Evolutionary conservation across 2,797 vertebrate genomes (phyloP).

Genomic region (Lacerta bilineata): DNA sequence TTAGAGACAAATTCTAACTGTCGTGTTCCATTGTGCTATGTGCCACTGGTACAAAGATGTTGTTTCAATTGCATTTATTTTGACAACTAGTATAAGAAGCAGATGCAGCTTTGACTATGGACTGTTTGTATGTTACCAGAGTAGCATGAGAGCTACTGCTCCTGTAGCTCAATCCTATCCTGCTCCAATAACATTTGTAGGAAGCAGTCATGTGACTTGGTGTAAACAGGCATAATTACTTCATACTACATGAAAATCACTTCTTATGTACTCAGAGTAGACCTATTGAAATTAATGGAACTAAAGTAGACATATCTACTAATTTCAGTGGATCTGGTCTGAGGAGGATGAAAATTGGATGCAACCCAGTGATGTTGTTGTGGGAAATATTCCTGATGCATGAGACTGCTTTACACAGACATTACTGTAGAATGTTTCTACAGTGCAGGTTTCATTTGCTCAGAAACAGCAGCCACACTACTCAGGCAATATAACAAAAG

Average conservation of each 20-base stretch:
- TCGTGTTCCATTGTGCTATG: constrained; percentile 42
- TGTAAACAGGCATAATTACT: neutral
- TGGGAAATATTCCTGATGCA: neutral
- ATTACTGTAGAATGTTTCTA: neutral
- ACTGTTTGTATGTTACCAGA: constrained; percentile 9
- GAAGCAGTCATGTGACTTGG: neutral
- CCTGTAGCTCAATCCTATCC: neutral
- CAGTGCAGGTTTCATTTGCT: neutral
- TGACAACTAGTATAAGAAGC: neutral
- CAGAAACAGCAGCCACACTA: neutral
- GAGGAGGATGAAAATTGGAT: no score
- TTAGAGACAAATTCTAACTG: constrained; percentile 41
- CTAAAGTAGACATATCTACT: no score
- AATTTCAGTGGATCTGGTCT: no score
- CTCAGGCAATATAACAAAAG: neutral
- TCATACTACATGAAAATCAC: neutral
- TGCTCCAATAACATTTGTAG: neutral
- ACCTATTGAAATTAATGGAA: no score
- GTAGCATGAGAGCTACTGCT: neutral
- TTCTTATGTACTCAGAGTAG: neutral
- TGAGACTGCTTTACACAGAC: neutral
- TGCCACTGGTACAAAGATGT: neutral
- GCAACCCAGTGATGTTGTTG: neutral
- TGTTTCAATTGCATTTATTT: constrained; percentile 14
- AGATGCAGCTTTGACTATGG: neutral